Evolutionary conservation across 2,888 invertebrate genomes (phyloP).

Genomic region (Seira ritae): DNA sequence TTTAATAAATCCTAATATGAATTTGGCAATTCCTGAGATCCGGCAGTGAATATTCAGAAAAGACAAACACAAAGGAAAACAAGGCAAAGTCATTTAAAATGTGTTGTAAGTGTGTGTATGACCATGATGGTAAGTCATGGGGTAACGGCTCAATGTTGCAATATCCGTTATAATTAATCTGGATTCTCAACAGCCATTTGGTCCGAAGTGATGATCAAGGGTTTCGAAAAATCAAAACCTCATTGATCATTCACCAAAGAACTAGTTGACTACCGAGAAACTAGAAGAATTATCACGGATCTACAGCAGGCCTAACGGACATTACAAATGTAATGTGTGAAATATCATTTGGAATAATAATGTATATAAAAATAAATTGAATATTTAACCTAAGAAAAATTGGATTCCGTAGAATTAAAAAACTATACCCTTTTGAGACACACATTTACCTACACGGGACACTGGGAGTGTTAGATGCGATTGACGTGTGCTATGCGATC

Average conservation of each 20-base stretch:
- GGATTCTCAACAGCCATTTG: not conserved
- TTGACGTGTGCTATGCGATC: slow-evolving; percentile 6
- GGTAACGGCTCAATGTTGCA: slow-evolving; percentile 41
- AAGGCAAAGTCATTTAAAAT: slow-evolving; percentile 24
- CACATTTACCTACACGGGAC: slow-evolving; percentile 8
- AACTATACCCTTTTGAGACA: not conserved
- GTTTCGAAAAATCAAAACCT: too few relatives aligned
- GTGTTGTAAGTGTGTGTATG: slow-evolving; percentile 40
- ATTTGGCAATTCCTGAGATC: slow-evolving; percentile 27
- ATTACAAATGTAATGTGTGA: slow-evolving; percentile 26
- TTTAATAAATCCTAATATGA: not conserved
- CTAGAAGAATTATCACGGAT: slow-evolving; percentile 33
- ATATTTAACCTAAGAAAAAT: slow-evolving; percentile 12
- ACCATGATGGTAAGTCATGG: slow-evolving; percentile 51
- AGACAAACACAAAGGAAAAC: slow-evolving; percentile 42
- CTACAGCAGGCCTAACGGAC: slow-evolving; percentile 48
- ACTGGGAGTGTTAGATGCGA: not conserved
- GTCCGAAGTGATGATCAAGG: too few relatives aligned
- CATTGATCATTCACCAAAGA: not conserved
- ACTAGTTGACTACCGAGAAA: slow-evolving; percentile 22
- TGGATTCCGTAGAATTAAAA: not conserved
- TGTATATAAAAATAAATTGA: slow-evolving; percentile 28
- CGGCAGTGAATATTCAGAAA: slow-evolving; percentile 28
- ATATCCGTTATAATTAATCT: slow-evolving; percentile 28
- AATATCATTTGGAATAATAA: too few relatives aligned